Evolutionary conservation across 2,888 invertebrate species (phyloP).

Genomic region (Escarpia spicata): DNA sequence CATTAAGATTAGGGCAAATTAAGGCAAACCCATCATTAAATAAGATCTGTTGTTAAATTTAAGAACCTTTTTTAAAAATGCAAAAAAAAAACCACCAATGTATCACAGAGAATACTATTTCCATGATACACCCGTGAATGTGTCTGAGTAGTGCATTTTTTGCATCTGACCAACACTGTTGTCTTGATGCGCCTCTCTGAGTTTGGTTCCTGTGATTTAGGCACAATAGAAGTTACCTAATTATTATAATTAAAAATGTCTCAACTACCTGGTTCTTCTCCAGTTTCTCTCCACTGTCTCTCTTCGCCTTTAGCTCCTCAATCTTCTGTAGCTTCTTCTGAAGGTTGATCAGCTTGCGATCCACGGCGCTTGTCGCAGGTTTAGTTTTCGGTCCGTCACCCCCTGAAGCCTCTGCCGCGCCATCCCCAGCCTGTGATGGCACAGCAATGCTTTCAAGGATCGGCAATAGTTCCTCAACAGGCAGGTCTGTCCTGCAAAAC

Average conservation of each 20-base stretch:
- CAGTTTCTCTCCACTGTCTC: constrained; percentile 28
- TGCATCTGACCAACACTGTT: too few relatives aligned
- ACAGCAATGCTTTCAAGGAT: constrained; percentile 24
- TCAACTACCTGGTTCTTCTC: constrained; percentile 28
- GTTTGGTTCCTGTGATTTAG: not conserved
- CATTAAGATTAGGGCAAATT: too few relatives aligned
- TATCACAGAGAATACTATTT: too few relatives aligned
- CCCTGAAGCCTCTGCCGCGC: not conserved
- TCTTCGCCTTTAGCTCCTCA: constrained; percentile 27
- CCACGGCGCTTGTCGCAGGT: constrained; percentile 33
- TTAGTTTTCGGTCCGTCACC: not conserved
- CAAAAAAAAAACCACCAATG: too few relatives aligned
- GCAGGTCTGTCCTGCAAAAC: constrained; percentile 26
- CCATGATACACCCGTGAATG: too few relatives aligned
- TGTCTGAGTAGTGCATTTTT: too few relatives aligned
- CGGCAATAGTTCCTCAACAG: constrained; percentile 24
- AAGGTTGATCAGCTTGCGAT: constrained; percentile 21
- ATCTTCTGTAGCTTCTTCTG: constrained; percentile 31
- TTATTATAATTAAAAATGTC: not conserved
- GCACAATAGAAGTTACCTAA: too few relatives aligned
- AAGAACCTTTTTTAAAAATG: too few relatives aligned
- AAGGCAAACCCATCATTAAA: too few relatives aligned
- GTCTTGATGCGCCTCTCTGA: too few relatives aligned
- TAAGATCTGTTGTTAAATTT: too few relatives aligned
- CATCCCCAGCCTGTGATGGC: constrained; percentile 21